Evolutionary conservation across 2,113 vertebrate species (phyloP).

Genomic region (Clupea harengus): DNA sequence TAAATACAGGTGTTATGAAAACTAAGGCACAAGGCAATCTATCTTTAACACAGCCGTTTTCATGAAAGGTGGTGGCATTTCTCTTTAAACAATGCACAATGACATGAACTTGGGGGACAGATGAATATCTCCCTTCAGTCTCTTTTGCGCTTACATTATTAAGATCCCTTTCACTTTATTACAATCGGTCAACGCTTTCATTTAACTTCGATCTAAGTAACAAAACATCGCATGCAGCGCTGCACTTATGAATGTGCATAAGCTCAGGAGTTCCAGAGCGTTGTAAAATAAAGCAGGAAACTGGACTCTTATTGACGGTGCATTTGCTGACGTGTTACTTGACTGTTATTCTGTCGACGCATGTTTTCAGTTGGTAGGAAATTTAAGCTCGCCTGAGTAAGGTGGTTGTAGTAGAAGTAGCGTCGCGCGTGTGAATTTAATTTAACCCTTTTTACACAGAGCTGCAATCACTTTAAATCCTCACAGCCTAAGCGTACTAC

Average conservation of each 20-base stretch:
- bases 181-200: neutral
- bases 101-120: neutral
- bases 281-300: neutral
- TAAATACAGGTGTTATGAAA: neutral
- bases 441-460: neutral
- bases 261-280: constrained; percentile 29
- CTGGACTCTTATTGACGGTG: neutral
- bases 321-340: constrained; percentile 76
- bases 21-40: neutral
- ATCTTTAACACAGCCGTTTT: neutral
- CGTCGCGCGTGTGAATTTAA: neutral
- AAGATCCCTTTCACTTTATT: neutral
- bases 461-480: neutral
- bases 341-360: constrained; percentile 65
- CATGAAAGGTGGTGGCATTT: neutral
- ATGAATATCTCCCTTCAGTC: neutral
- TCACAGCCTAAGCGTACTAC: neutral
- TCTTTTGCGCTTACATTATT: neutral
- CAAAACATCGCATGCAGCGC: neutral
- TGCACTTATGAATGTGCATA: neutral
- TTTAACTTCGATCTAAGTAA: neutral
- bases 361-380: constrained; percentile 67
- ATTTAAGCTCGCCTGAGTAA: constrained; percentile 46
- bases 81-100: neutral
- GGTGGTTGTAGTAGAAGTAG: constrained; percentile 38